Base-by-base conservation (phyloP, 2,113 vertebrate genomes). In the Paraplagusia blochii region DNA sequence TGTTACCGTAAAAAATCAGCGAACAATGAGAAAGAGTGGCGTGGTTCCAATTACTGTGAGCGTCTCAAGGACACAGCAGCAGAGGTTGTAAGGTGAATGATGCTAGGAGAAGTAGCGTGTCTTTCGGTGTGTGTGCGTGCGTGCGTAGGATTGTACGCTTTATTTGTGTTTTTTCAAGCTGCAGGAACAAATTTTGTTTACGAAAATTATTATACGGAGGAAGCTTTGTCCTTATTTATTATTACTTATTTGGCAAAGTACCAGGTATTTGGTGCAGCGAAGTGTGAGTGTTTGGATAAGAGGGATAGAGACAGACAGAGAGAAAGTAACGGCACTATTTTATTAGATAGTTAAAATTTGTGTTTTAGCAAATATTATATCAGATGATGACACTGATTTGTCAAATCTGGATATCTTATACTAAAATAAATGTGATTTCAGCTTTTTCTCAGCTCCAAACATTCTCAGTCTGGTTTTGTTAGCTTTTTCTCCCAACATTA, bases 61-160 rank as follows among this genome's bases (percentile, higher is more conserved):
- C 76, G 69, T 70, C 69, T 58, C 62, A 61, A 76, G 52, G 18
- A 55, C 14, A 75, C 73, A 83, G 82, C 71, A 69, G 88, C 85
- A 85, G 85, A 87, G 86, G 87, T 88, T 89, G 88, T 82, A 87
- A 86, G 86, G 88, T 89, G 87, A 88, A 73, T 81, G 75, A 84
- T 86, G 81, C 85, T 88, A 83, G 87, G 87, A 87, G 88, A 87
- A 87, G 86, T 85, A 87, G 86, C 85, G 85, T 70, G 22, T 29
- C 22, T 29, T 48, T 58, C 66, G 69, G 53, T 76, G 78, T 70
- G 58, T 46, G 52, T 68, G 66, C 44, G 69, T 44, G 18, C 48
- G 13, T 43, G 48, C 16, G 68, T 9, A 38, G 4, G 9, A 7
- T 39, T 8, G 63, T 11, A 50, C 8, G 44, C 1, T 29, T 29